Base-by-base conservation (phyloP, 2,113 vertebrate species). In the Tenebrosternarchus preto region DNA sequence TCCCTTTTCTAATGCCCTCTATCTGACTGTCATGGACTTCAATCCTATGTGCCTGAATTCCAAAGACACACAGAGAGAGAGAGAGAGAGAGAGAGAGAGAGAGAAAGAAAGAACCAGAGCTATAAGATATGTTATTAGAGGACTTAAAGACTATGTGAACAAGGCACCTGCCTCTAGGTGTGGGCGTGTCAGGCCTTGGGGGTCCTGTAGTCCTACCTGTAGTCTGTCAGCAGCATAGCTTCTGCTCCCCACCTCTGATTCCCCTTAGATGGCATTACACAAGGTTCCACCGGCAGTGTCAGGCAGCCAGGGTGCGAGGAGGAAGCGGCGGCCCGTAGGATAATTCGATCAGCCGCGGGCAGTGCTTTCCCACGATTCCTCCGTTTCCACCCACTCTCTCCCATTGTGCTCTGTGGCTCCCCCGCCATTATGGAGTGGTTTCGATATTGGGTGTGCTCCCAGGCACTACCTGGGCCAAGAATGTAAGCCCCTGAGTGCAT, bases 361-460 rank as follows among this genome's bases (percentile, higher is more conserved):
- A 43, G 61, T 24, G 4, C 78, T 80, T 80, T 87, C 82, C 82
- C 72, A 66, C 66, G 84, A 84, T 85, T 84, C 82, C 73, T 83
- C 75, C 19, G 56, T 74, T 83, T 83, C 78, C 84, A 68, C 80
- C 84, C 84, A 66, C 25, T 76, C 80, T 27, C 46, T 16, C 19
- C 82, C 67, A 72, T 85, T 72, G 67, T 82, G 72, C 85, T 84
- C 60, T 50, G 46, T 60, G 77, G 59, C 73, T 83, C 64, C 53
- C 55, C 29, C n/a, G n/a, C 81, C 72, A 24, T 80, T 80, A 80
- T 74, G 39, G 60, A 57, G 43, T 29, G 31, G 71, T 80, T 74
- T 67, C 46, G 68, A 74, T 74, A 53, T 55, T 80, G 70, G 78
- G 61, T 29, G 78, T 80, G 71, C 71, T 80, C 29, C 3, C 9